Percentiles rank a stretch among this genome's conserved stretches.
Conservation (phyloP, 2,797 vertebrate species). For the Brachymystax lenok region DNA sequence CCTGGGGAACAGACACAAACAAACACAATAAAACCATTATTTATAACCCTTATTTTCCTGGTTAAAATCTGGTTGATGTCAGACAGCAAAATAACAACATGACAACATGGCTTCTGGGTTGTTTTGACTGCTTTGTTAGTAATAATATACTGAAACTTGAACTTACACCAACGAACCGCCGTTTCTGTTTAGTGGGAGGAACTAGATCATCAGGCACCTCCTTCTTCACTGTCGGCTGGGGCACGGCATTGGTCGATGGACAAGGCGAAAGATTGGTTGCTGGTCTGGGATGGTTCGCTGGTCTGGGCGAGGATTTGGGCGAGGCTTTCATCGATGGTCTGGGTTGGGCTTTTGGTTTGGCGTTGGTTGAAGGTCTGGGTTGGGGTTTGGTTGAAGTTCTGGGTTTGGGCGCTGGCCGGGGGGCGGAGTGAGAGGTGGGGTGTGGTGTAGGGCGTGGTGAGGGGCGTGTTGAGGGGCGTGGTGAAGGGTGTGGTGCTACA, state of each 20-base stretch:
- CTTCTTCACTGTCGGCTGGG: constrained; percentile 49
- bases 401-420: background rate
- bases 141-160: background rate
- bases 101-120: background rate
- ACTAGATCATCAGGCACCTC: constrained; percentile 41
- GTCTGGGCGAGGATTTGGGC: constrained; percentile 44
- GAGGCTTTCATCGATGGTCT: background rate
- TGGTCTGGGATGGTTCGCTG: background rate
- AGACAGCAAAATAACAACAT: background rate
- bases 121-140: background rate
- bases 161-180: constrained; percentile 71
- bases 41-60: background rate
- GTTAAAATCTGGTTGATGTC: background rate
- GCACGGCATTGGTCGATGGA: constrained; percentile 27
- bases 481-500: background rate
- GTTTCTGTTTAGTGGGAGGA: constrained; percentile 47
- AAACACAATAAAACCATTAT: background rate
- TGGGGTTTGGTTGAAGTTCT: constrained; percentile 68
- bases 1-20: constrained; percentile 43
- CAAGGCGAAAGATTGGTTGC: constrained; percentile 25
- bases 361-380: constrained; percentile 68
- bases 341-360: constrained; percentile 45
- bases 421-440: background rate
- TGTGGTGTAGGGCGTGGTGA: background rate
- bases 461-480: background rate